These are phyloP conservation scores for Lophura swinhoii DNA, from an alignment of 2,797 vertebrate genomes.

Conservation along the genomic window DNA sequence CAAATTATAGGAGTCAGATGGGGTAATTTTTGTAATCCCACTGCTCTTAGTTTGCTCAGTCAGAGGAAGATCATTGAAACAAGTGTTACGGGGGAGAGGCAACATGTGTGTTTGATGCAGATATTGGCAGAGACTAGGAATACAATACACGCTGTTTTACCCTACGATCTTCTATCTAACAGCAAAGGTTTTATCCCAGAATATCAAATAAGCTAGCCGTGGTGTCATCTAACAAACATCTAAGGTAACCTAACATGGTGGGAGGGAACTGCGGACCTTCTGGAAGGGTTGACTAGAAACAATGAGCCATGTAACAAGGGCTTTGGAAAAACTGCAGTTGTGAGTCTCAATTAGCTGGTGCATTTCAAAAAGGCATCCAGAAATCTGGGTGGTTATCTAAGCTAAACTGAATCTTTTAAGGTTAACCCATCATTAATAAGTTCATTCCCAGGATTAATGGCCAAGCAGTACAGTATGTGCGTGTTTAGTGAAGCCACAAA, in stretches of 20 bases:
- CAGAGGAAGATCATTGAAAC: neutral
- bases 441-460: constrained; percentile 68
- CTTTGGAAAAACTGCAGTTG: neutral
- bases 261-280: neutral
- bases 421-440: constrained; percentile 63
- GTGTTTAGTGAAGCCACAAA: constrained; percentile 70
- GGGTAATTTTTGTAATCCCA: neutral
- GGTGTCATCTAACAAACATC: neutral
- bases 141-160: neutral
- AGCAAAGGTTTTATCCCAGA: neutral
- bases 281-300: neutral
- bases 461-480: constrained; percentile 38
- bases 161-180: neutral
- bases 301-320: neutral
- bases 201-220: neutral
- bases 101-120: neutral
- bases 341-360: neutral
- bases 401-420: constrained; percentile 48
- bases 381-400: constrained; percentile 69
- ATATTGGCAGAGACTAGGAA: neutral
- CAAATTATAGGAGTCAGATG: neutral
- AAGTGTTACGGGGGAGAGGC: neutral
- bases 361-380: constrained; percentile 39
- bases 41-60: neutral
- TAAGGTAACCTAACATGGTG: neutral